Percentiles rank a stretch among this genome's conserved stretches.
Conservation (phyloP, 2,113 vertebrate genomes). For the Rhinolophus ferrumequinum region DNA sequence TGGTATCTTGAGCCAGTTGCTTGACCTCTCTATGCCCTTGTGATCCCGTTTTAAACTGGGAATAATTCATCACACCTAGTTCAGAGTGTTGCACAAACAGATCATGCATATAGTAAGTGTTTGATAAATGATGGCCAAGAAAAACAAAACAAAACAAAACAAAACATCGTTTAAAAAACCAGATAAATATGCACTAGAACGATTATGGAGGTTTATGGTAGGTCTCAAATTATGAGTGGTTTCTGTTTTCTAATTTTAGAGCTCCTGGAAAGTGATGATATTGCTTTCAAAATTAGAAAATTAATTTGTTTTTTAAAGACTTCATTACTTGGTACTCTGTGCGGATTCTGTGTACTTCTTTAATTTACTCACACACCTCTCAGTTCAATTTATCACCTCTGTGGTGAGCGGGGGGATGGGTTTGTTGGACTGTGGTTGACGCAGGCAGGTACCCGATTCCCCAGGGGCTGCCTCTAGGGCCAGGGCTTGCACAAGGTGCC, state of each 20-base stretch:
- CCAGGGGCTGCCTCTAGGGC: background rate
- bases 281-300: slow-evolving; percentile 29
- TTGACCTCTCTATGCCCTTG: background rate
- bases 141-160: background rate
- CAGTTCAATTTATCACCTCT: background rate
- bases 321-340: background rate
- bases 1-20: background rate
- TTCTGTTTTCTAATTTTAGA: slow-evolving; percentile 15
- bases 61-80: background rate
- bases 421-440: background rate
- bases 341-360: background rate
- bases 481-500: background rate
- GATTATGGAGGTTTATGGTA: background rate
- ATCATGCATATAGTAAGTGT: background rate
- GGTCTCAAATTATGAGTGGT: background rate
- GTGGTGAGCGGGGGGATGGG: background rate
- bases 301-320: slow-evolving; percentile 20
- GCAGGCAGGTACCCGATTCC: background rate
- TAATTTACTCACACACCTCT: background rate
- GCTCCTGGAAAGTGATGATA: background rate
- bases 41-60: background rate
- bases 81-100: background rate
- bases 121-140: background rate
- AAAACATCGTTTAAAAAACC: background rate
- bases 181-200: background rate